Evolutionary conservation across 2,113 vertebrate genomes (phyloP).

Genomic region (Brienomyrus brachyistius): DNA sequence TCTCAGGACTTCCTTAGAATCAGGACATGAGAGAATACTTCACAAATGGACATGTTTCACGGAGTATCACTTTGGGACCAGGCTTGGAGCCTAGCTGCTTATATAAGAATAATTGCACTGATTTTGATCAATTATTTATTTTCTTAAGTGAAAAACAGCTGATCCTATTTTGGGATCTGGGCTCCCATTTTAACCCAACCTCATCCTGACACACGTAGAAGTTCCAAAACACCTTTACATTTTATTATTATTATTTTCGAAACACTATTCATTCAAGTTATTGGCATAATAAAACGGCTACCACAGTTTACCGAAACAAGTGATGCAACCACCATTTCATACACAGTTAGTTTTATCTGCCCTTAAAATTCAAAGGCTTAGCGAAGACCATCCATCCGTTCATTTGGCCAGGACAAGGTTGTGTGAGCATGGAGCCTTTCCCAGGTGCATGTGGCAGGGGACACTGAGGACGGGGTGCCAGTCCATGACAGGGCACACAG

Average conservation of each 20-base stretch:
- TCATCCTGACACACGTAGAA: background rate
- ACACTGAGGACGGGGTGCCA: too few relatives aligned
- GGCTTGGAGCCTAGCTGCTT: background rate
- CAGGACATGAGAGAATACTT: background rate
- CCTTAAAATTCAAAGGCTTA: background rate
- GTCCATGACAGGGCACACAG: background rate
- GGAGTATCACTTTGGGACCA: background rate
- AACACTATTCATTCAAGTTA: background rate
- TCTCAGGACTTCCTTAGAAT: background rate
- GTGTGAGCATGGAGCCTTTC: background rate
- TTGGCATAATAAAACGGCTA: background rate
- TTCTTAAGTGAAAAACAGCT: background rate
- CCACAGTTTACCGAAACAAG: background rate
- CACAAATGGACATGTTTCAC: background rate
- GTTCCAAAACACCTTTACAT: background rate
- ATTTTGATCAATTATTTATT: background rate
- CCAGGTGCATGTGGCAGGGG: background rate
- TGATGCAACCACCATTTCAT: background rate
- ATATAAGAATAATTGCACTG: background rate
- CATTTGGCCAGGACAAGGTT: background rate
- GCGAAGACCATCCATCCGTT: background rate
- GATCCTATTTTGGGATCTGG: background rate
- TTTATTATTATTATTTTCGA: background rate
- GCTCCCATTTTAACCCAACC: background rate
- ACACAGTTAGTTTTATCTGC: background rate